Evolutionary conservation across 2,797 vertebrate species (phyloP), one percentile per base, ranked within the genome.

Genomic region (Heliangelus exortis): DNA sequence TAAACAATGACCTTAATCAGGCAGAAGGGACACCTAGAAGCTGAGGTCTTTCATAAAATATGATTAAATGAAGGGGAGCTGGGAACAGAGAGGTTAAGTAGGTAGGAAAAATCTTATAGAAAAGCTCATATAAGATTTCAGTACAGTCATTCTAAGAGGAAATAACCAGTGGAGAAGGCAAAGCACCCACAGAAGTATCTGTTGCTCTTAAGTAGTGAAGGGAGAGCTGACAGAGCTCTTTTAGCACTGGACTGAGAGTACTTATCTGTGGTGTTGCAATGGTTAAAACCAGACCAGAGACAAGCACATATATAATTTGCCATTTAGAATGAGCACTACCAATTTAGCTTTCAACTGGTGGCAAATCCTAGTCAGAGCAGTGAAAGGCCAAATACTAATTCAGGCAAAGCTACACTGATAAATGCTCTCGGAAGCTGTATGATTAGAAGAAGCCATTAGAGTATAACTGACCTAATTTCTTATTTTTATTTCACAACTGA

Each of bases 401-500:
- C 12, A 75, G 91, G 73, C 89, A 88, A 69, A 86, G 63, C 79
- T 45, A 23, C 1, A 8, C 47, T 73, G 84, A 69, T 73, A 20
- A 23, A 69, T 29, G 6, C 50, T 57, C 71, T 79, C 69, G 71
- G 65, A 82, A 91, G 63, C 79, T 67, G 55, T 51, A 62, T 82
- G 66, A 76, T 79, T 18, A 66, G 69, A 67, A 69, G 39, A 43
- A 84, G 63, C 90, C 90, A 92, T 85, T 5, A 54, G 73, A 88
- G 55, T 67, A 63, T 51, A 82, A 90, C 76, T 95, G 92, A 93
- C 84, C 69, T 84, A 57, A 96, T 90, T 94, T 68, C 82, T 96
- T 91, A 82, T 75, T 95, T 95, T 84, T 81, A 94, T 88, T 97
- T 95, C 89, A 76, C 89, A 96, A 96, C 89, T 76, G 61, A 81